These are phyloP conservation scores for Drosophila recens DNA, from an alignment of 2,888 invertebrate genomes.

Conservation along the genomic window DNA sequence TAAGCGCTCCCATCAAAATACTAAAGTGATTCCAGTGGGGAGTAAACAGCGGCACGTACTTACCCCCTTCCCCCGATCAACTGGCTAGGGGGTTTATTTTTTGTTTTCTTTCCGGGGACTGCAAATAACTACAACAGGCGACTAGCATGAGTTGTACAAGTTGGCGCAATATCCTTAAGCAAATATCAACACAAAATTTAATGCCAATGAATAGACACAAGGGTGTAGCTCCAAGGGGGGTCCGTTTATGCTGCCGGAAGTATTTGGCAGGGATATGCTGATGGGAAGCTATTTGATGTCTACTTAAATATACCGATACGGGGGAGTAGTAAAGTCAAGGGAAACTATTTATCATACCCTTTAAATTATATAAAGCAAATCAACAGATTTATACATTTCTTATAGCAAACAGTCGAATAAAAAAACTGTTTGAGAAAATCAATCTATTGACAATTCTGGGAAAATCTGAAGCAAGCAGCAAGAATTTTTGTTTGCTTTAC, in stretches of 20 bases:
- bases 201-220: slow-evolving; percentile 18
- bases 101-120: slow-evolving; percentile 4
- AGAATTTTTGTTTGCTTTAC: too few species aligned
- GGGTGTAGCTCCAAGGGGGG: slow-evolving; percentile 26
- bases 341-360: slow-evolving; percentile 4
- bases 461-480: too few species aligned
- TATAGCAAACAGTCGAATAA: not conserved
- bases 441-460: too few species aligned
- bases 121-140: slow-evolving; percentile 56
- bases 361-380: slow-evolving; percentile 11
- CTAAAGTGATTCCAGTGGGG: slow-evolving; percentile 68
- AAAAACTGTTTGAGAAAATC: not conserved
- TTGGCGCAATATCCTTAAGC: slow-evolving; percentile 70
- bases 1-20: slow-evolving; percentile 76
- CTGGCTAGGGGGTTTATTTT: slow-evolving; percentile 24
- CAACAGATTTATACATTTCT: not conserved
- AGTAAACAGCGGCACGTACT: slow-evolving; percentile 61
- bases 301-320: not conserved
- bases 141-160: slow-evolving; percentile 54
- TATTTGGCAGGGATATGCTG: slow-evolving; percentile 23
- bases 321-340: not conserved
- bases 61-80: not conserved
- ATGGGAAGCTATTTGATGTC: slow-evolving; percentile 16
- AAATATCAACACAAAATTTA: slow-evolving; percentile 69
- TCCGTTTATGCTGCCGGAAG: slow-evolving; percentile 20